Percentiles rank a stretch among this genome's conserved stretches.
Conservation (phyloP, 2,113 vertebrate genomes). For the Spermophilus dauricus region DNA sequence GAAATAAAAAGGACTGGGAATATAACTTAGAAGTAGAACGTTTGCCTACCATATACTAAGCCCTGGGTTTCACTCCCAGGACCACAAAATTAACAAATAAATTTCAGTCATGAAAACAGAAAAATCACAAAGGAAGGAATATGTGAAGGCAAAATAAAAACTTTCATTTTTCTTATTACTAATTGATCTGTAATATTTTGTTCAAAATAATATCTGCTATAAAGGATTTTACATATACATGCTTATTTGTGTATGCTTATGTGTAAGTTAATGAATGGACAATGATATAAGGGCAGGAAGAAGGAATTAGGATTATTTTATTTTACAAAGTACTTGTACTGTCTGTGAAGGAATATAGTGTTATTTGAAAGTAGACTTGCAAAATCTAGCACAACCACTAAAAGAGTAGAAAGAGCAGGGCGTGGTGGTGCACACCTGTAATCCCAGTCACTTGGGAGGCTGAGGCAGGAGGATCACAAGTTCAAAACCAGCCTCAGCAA, state of each 20-base stretch:
- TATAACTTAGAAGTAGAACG: not conserved
- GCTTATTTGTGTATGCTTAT: not conserved
- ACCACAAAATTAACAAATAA: not conserved
- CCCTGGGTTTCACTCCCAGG: not conserved
- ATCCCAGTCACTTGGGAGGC: too few species aligned
- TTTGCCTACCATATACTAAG: too few species aligned
- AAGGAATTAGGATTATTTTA: not conserved
- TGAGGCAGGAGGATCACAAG: too few species aligned
- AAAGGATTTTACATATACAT: not conserved
- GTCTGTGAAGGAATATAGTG: not conserved
- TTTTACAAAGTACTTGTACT: not conserved
- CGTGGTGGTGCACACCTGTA: too few species aligned
- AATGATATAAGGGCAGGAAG: not conserved
- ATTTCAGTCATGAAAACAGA: not conserved
- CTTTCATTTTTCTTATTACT: not conserved
- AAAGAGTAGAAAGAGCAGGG: not conserved
- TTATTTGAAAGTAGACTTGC: not conserved
- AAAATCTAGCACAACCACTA: not conserved
- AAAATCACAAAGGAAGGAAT: not conserved
- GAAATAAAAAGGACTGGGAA: not conserved
- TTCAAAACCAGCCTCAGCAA: too few species aligned
- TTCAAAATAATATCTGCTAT: not conserved
- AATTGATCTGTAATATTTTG: not conserved
- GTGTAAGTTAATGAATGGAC: not conserved
- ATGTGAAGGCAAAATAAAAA: not conserved